Percentiles rank a stretch among this genome's conserved stretches.
Conservation (phyloP, 2,113 vertebrate genomes). For the Dasyornis broadbenti region DNA sequence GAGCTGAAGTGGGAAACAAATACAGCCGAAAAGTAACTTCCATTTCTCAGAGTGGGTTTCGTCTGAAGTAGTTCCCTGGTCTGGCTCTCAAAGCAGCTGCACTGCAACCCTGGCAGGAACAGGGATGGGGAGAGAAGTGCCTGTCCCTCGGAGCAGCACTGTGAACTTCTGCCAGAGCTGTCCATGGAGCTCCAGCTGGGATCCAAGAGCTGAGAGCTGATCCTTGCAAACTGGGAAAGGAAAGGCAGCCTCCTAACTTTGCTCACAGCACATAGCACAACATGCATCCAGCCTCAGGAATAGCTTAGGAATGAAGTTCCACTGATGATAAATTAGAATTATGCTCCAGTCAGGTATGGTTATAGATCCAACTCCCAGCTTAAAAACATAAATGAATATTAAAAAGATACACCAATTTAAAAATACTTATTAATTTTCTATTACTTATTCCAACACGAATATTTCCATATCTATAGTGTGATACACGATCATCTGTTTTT, state of each 20-base stretch:
- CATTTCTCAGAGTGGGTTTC: neutral
- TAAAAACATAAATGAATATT: neutral
- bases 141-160: fast-evolving
- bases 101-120: neutral
- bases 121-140: neutral
- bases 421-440: neutral
- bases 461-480: neutral
- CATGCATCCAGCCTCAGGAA: neutral
- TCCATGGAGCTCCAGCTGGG: neutral
- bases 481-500: neutral
- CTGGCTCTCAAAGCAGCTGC: neutral
- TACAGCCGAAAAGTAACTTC: neutral
- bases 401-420: neutral
- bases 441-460: neutral
- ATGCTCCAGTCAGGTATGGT: neutral
- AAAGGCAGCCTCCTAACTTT: neutral
- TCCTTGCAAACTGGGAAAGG: neutral
- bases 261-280: neutral
- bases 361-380: neutral
- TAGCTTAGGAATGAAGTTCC: neutral
- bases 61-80: neutral
- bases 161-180: neutral
- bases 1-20: neutral
- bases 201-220: neutral
- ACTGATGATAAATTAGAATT: neutral